A percentile compares a stretch with the other conserved stretches of the same genome.
Conservation (phyloP, 2,888 invertebrate genomes). For the Acholoe squamosa region DNA sequence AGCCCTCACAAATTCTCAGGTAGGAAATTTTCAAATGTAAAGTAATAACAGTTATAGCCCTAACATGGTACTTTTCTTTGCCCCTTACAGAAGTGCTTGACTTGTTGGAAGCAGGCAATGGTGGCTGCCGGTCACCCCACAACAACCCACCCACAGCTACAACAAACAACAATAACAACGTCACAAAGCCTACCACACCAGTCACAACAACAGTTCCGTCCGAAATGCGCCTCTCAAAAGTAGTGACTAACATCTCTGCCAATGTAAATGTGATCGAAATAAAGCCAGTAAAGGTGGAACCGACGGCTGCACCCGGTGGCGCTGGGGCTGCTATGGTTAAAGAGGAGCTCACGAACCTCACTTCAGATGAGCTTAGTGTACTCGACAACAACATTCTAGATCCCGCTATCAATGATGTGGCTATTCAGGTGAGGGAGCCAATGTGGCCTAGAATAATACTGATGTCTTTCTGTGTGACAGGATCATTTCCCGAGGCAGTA, state of each 20-base stretch:
- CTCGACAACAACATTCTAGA: conserved; percentile 73
- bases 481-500: too few species aligned
- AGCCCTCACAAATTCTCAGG: too few species aligned
- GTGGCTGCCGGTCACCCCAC: conserved; percentile 39
- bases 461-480: too few species aligned
- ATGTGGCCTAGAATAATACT: neutral
- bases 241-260: conserved; percentile 47
- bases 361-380: conserved; percentile 66
- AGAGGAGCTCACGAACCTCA: conserved; percentile 48
- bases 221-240: conserved; percentile 9
- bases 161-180: conserved; percentile 62
- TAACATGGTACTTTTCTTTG: neutral
- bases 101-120: conserved; percentile 80
- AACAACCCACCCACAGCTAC: conserved; percentile 58
- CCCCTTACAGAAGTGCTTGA: conserved; percentile 77
- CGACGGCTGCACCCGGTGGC: neutral
- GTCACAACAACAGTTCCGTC: neutral
- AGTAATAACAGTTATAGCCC: too few species aligned
- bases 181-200: conserved; percentile 54
- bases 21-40: too few species aligned
- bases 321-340: neutral
- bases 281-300: conserved; percentile 54
- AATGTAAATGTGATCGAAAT: conserved; percentile 63
- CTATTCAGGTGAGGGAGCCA: conserved; percentile 77
- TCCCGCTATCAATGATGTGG: conserved; percentile 74